Conservation (phyloP, 1,140 invertebrate species). For the Radopholus similis region DNA sequence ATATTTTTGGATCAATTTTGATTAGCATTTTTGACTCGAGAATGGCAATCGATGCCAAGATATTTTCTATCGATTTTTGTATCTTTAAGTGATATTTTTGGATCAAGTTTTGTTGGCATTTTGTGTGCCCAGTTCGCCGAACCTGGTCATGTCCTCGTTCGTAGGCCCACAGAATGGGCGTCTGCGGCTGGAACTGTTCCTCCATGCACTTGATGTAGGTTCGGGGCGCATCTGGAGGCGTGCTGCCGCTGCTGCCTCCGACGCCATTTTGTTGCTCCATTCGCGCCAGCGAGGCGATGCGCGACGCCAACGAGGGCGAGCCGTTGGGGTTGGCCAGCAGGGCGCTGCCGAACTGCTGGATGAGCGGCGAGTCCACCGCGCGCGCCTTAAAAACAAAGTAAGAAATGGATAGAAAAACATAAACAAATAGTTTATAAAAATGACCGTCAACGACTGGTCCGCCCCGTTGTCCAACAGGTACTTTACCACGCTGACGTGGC, state of each 20-base stretch:
- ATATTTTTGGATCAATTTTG: neutral
- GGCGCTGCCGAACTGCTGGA: neutral
- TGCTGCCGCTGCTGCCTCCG: too few species aligned
- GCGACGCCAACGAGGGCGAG: slow-evolving; percentile 20
- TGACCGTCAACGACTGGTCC: slow-evolving; percentile 63
- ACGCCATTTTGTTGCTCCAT: slow-evolving; percentile 18
- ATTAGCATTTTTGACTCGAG: too few species aligned
- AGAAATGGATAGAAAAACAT: too few species aligned
- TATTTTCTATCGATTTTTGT: too few species aligned
- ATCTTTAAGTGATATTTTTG: neutral
- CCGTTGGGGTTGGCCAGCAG: neutral
- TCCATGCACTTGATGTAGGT: slow-evolving; percentile 47
- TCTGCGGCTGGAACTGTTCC: slow-evolving; percentile 61
- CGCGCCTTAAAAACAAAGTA: too few species aligned
- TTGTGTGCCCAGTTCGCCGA: too few species aligned
- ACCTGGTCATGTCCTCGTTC: slow-evolving; percentile 63
- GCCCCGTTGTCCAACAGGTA: slow-evolving; percentile 64
- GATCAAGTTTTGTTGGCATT: neutral
- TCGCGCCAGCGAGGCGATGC: slow-evolving; percentile 17
- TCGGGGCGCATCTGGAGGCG: slow-evolving; percentile 8
- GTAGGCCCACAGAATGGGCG: slow-evolving; percentile 64
- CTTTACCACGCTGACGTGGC: slow-evolving; percentile 63
- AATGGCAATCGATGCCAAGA: too few species aligned
- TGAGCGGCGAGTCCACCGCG: slow-evolving; percentile 46
- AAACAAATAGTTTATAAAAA: too few species aligned